phyloP scores from a whole-genome alignment of 2,113 vertebrate species.

The Sakesphorus luctuosus region DNA sequence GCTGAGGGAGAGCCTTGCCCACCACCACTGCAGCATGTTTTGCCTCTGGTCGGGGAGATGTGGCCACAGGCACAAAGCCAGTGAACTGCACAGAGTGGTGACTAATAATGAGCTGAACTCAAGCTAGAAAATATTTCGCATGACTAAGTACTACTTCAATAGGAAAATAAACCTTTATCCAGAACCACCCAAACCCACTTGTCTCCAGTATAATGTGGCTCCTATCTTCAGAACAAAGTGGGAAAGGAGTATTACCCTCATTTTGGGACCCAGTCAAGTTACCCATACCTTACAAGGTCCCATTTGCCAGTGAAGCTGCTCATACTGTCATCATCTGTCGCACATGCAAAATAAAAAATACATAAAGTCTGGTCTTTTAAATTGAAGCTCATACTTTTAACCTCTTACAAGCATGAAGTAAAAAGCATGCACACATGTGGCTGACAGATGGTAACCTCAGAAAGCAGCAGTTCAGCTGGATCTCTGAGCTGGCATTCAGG shows the following conservation, averaged over 20 bases:
- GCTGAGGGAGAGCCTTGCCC: not conserved
- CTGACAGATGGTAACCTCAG: not conserved
- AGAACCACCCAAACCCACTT: not conserved
- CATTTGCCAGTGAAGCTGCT: not conserved
- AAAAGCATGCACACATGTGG: not conserved
- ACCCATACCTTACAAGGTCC: not conserved
- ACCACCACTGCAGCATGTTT: fast-evolving
- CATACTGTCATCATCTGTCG: not conserved
- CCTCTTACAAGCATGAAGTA: not conserved
- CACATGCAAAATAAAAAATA: not conserved
- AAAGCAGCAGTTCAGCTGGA: not conserved
- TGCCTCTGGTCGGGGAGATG: not conserved
- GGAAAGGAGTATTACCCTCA: not conserved
- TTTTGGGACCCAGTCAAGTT: not conserved
- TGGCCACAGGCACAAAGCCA: not conserved
- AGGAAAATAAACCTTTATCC: slow-evolving; percentile 51
- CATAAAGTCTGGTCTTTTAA: not conserved
- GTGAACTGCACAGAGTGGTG: not conserved
- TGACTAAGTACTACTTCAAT: slow-evolving; percentile 44
- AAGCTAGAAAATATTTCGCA: not conserved
- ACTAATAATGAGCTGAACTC: slow-evolving; percentile 2
- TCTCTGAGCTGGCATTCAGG: not conserved
- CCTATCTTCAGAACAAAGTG: not conserved
- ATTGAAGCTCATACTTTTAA: not conserved
- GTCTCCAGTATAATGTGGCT: not conserved